Evolutionary conservation across 2,888 invertebrate genomes (phyloP).

Genomic region (Leptarthrus brevirostris): DNA sequence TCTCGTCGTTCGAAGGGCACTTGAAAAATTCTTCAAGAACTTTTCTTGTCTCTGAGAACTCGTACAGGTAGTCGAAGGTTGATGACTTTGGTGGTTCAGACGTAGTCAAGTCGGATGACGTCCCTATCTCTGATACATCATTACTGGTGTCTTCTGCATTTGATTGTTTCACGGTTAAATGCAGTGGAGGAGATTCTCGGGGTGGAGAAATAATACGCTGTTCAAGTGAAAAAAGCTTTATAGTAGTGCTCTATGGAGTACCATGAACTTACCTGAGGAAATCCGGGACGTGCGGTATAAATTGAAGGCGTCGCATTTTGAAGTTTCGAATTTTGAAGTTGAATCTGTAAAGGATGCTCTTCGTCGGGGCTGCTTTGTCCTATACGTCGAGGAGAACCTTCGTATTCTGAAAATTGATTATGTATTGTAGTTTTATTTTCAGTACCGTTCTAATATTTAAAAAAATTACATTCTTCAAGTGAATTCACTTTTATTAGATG

Average conservation of each 20-base stretch:
- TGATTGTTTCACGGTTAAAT: slow-evolving; percentile 58
- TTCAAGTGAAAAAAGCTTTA: slow-evolving; percentile 20
- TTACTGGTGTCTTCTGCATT: slow-evolving; percentile 67
- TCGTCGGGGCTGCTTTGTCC: slow-evolving; percentile 70
- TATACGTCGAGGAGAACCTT: slow-evolving; percentile 87
- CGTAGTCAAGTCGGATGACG: slow-evolving; percentile 65
- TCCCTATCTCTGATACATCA: slow-evolving; percentile 67
- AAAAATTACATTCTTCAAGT: no score
- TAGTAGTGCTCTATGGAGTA: not conserved
- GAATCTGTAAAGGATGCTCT: slow-evolving; percentile 53
- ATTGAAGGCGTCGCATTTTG: slow-evolving; percentile 74
- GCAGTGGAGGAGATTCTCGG: slow-evolving; percentile 60
- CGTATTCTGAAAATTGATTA: slow-evolving; percentile 73
- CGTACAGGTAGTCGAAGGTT: slow-evolving; percentile 89
- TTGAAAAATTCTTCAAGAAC: slow-evolving; percentile 92
- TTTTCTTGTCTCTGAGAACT: slow-evolving; percentile 91
- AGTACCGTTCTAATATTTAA: no score
- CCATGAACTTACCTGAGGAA: slow-evolving; percentile 74
- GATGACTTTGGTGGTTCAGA: slow-evolving; percentile 68
- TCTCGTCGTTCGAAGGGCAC: slow-evolving; percentile 77
- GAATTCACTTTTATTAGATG: no score
- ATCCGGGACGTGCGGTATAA: slow-evolving; percentile 86
- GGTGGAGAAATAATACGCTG: slow-evolving; percentile 65
- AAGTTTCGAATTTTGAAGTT: slow-evolving; percentile 67
- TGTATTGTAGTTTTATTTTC: not conserved